phyloP scores from a whole-genome alignment of 2,797 vertebrate species.

The Epinephelus malabaricus region DNA sequence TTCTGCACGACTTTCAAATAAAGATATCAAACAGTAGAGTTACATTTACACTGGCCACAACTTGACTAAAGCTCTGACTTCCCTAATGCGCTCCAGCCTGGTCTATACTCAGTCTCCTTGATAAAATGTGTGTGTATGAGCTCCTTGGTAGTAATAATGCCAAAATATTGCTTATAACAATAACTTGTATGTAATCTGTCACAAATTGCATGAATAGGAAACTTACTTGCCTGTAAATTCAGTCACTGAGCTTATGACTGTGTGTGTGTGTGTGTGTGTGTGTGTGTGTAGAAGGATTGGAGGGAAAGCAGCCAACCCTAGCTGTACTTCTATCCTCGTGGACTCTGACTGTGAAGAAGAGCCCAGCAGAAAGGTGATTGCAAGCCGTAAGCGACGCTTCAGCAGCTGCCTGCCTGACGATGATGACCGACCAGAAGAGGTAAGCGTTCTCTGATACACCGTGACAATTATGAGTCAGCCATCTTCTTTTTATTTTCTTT shows the following conservation, averaged over 20 bases:
- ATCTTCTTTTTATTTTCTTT: neutral
- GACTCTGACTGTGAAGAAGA: conserved; percentile 98
- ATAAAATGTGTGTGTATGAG: neutral
- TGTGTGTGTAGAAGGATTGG: conserved; percentile 87
- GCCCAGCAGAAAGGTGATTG: conserved; percentile 83
- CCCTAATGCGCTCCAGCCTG: neutral
- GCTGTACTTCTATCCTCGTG: conserved; percentile 75
- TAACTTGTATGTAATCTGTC: neutral
- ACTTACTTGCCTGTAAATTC: conserved; percentile 1
- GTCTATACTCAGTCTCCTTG: neutral
- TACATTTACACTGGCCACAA: neutral
- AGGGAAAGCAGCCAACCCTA: conserved; percentile 87
- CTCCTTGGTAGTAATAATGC: neutral
- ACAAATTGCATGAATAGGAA: neutral
- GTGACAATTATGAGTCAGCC: rapidly evolving
- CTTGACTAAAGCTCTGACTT: neutral
- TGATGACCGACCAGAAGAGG: conserved; percentile 86
- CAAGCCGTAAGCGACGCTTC: conserved; percentile 86
- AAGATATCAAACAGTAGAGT: neutral
- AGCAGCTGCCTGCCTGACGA: conserved; percentile 85
- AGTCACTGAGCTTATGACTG: neutral
- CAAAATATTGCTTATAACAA: neutral
- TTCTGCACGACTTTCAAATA: neutral
- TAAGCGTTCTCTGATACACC: neutral
- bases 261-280: conserved; percentile 51